Base-by-base conservation (phyloP, 2,797 vertebrate species). In the Leptatherina wallacei region DNA sequence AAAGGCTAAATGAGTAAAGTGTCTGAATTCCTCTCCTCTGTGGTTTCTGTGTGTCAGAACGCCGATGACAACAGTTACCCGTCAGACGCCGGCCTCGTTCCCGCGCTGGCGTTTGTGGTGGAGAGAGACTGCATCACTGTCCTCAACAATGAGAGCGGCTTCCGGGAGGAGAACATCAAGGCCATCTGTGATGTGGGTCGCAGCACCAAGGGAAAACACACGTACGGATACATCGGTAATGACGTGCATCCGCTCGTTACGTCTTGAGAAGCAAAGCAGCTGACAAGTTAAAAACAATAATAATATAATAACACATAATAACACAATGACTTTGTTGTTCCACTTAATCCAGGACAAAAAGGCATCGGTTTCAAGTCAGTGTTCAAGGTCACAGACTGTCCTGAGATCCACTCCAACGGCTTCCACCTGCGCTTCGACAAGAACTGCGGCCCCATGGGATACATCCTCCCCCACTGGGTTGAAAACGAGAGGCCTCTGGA, bases 341-440 rank as follows among this genome's bases (percentile, higher is more conserved):
- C 16, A 1, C 52, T 80, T 14, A 11, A 6, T 55, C 13, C 82
- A 96, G 95, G 95, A 16, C 95, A 96, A 82, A 96, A 96, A 62
- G 95, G 95, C 20, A 96, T 95, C 2, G 95, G 95, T 65, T 96
- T 96, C 77, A 96, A 96, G 85, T 96, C 95, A 0, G 95, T 96
- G 63, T 96, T 95, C 70, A 96, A 95, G 87, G 93, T 96, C 73
- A 95, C 95, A 2, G 92, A 96, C 87, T 87, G 91, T 67, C 95
- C 95, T 2, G 95, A 95, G 91, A 95, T 96, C 77, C 95, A 95
- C 82, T 96, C 95, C 85, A 96, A 94, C 4, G 93, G 89, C 56
- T 96, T 95, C 86, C 95, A 96, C 83, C 65, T 95, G 73, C 63
- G 61, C 78, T 96, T 96, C 2, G 91, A 96, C 85, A 95, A 92